A percentile compares a stretch with the other conserved stretches of the same genome.
Evolutionary conservation across 2,797 vertebrate species (phyloP).

Genomic region (Eulemur coronatus): DNA sequence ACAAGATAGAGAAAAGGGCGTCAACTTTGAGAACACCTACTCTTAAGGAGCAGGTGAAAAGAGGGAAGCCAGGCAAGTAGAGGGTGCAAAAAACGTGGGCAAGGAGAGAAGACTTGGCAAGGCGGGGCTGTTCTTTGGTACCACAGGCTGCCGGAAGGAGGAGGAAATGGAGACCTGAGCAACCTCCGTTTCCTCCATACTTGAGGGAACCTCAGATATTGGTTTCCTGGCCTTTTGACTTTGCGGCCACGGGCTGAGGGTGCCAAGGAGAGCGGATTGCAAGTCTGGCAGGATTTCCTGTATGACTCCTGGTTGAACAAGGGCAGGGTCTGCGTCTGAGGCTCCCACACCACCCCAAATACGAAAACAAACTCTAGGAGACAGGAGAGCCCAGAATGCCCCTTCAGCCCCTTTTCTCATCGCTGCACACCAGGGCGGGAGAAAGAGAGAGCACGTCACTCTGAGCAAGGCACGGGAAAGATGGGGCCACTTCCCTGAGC

Average conservation of each 20-base stretch:
- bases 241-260: neutral
- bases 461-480: neutral
- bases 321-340: neutral
- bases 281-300: slow-evolving; percentile 8
- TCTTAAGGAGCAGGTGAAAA: neutral
- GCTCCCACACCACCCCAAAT: neutral
- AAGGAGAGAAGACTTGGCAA: neutral
- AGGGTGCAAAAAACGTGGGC: neutral
- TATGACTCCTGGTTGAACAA: neutral
- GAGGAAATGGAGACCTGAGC: neutral
- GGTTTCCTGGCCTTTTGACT: neutral
- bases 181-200: neutral
- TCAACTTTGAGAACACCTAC: neutral
- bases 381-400: neutral
- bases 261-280: neutral
- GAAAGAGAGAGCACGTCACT: neutral
- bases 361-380: neutral
- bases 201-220: neutral
- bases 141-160: neutral
- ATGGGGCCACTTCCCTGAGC: neutral
- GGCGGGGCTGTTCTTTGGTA: neutral
- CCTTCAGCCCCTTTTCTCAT: neutral
- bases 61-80: neutral
- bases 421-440: neutral
- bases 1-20: neutral